phyloP scores from a whole-genome alignment of 2,888 invertebrate species.

The Netelia virgata region DNA sequence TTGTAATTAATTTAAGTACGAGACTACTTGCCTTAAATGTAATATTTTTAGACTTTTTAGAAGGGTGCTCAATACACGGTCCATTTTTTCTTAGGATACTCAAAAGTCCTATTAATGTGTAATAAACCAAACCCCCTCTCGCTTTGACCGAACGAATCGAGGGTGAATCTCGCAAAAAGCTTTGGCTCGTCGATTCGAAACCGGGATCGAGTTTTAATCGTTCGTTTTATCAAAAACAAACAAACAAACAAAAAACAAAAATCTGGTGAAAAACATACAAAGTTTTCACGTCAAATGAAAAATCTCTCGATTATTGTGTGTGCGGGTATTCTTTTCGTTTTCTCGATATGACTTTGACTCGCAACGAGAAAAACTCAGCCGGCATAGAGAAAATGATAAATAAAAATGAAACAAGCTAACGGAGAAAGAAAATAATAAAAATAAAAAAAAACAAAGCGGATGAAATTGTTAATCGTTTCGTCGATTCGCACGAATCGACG shows the following conservation, averaged over 20 bases:
- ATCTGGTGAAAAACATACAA: no score
- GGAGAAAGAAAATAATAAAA: background rate
- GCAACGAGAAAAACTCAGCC: conserved; percentile 33
- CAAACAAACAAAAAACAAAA: no score
- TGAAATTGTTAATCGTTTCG: conserved; percentile 57
- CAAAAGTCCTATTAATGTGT: conserved; percentile 62
- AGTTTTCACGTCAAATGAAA: background rate
- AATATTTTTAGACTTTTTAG: conserved; percentile 78
- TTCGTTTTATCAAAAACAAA: background rate
- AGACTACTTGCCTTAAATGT: conserved; percentile 77
- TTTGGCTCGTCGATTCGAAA: conserved; percentile 18
- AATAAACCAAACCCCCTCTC: conserved; percentile 58
- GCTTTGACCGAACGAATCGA: conserved; percentile 34
- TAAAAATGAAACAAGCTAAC: background rate
- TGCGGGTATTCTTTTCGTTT: conserved; percentile 15
- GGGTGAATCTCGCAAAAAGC: background rate
- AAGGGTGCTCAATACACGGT: conserved; percentile 79
- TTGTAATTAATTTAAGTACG: conserved; percentile 59
- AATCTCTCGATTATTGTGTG: conserved; percentile 13
- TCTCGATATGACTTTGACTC: conserved; percentile 3
- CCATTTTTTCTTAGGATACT: conserved; percentile 75
- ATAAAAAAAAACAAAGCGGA: background rate
- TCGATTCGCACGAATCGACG: conserved; percentile 42
- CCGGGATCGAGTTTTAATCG: conserved; percentile 18
- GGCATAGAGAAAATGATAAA: conserved; percentile 5